These are phyloP conservation scores for Axea sp. DNA, from an alignment of 2,888 invertebrate genomes.

Conservation along the genomic window DNA sequence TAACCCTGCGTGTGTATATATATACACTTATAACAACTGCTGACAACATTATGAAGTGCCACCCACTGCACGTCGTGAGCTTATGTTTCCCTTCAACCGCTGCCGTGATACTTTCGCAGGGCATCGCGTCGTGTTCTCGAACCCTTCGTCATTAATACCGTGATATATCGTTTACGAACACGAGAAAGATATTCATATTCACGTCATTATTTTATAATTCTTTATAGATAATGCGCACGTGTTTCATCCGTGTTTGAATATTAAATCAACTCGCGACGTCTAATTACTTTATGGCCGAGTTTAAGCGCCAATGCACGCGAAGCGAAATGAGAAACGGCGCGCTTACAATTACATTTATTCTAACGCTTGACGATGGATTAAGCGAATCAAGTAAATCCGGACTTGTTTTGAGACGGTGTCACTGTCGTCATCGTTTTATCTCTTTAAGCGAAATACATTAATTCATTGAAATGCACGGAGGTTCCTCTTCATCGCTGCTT, in stretches of 20 bases:
- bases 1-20: conserved; percentile 65
- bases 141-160: conserved; percentile 41
- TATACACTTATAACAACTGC: conserved; percentile 75
- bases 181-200: conserved; percentile 14
- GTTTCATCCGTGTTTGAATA: conserved; percentile 26
- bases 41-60: conserved; percentile 78
- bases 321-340: conserved; percentile 32
- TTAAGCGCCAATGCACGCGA: conserved; percentile 14
- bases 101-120: conserved; percentile 24
- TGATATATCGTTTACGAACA: conserved; percentile 18
- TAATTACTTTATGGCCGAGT: conserved; percentile 24
- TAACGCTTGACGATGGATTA: conserved; percentile 41
- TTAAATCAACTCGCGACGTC: conserved; percentile 27
- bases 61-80: conserved; percentile 43
- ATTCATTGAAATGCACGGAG: conserved; percentile 57
- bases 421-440: conserved; percentile 54
- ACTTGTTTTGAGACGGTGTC: conserved; percentile 58
- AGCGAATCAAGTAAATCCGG: conserved; percentile 51
- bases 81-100: conserved; percentile 35
- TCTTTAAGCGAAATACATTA: conserved; percentile 50
- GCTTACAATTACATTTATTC: conserved; percentile 45
- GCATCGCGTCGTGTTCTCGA: no score
- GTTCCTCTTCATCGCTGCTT: conserved; percentile 62
- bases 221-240: neutral
- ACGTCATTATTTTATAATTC: conserved; percentile 14